Base-by-base conservation (phyloP, 2,888 invertebrate species). In the Drosophila paranaensis region DNA sequence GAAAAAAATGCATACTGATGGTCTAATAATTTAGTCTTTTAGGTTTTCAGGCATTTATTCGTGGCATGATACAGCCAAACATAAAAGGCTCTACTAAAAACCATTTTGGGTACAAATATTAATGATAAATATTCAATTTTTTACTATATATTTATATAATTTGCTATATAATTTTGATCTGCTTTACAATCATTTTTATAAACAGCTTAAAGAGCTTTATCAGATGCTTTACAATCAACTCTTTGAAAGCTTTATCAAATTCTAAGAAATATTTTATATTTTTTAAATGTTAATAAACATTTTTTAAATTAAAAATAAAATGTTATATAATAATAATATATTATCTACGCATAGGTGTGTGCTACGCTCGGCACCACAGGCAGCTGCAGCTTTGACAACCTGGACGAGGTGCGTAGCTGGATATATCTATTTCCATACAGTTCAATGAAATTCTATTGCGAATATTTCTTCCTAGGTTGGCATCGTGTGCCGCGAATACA, bases 341-440 rank as follows among this genome's bases (percentile, higher is more conserved):
- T 8, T 33, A 33, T 33, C 30, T 27, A 33, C 30, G 8, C 6
- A 3, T 92, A 98, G 98, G 95, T 98, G 3, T 99, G 98, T 91
- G 97, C 97, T 20, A 98, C 99, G 6, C 93, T 99, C 35, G 99
- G 99, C 20, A 98, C 99, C 1, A 99, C 99, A 0, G 98, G 98
- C 0, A 97, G 98, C 20, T 99, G 99, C 90, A 96, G 99, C 3
- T 99, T 99, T 88, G 99, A 99, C 93, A 97, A 97, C 91, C 94
- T 99, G 10, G 94, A 95, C 40, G 93, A 93, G 90, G 92, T 92
- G 79, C 43, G 84, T 75, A 53, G 3, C 9, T 25, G 3, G 10
- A 8, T n/a, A 16, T 6, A 33, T 25, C 13, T 2, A 8, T 40
- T 2, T 27, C 1, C 16, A 6, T n/a, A 10, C 0, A 45, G 16